phyloP scores from a whole-genome alignment of 2,797 vertebrate species.

The Leptodactylus fallax region DNA sequence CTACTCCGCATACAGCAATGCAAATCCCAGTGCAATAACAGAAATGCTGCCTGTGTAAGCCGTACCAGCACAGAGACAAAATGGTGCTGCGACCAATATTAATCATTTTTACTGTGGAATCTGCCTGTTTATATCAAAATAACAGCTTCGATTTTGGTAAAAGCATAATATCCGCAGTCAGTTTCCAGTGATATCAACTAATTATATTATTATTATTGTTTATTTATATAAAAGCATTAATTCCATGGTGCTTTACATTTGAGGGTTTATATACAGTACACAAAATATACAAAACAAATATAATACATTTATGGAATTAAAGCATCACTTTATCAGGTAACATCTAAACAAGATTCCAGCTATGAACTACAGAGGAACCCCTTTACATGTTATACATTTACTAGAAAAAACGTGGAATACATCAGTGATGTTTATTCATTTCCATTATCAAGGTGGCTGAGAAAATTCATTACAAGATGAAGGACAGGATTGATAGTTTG shows the following conservation, averaged over 20 bases:
- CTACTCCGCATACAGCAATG: slow-evolving; percentile 21
- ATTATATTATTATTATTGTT: no score
- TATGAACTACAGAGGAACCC: not conserved
- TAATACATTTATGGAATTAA: slow-evolving; percentile 22
- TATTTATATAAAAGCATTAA: no score
- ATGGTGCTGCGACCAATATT: not conserved
- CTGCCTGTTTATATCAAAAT: slow-evolving; percentile 16
- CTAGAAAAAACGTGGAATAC: slow-evolving; percentile 14
- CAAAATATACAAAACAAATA: no score
- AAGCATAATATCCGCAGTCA: not conserved
- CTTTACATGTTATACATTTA: slow-evolving; percentile 18
- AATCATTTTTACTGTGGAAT: slow-evolving; percentile 14
- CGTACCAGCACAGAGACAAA: not conserved
- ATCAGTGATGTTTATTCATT: slow-evolving; percentile 16
- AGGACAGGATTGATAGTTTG: not conserved
- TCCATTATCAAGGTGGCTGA: not conserved
- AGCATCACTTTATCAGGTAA: not conserved
- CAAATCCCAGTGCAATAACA: slow-evolving; percentile 20
- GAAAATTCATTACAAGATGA: not conserved
- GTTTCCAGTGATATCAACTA: not conserved
- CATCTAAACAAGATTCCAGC: slow-evolving; percentile 3
- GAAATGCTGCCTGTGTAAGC: not conserved
- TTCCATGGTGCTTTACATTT: no score
- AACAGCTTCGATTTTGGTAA: slow-evolving; percentile 20
- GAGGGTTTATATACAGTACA: no score